Evolutionary conservation across 2,113 vertebrate species (phyloP), one percentile per base, ranked within the genome.

Genomic region (Columba janthina): DNA sequence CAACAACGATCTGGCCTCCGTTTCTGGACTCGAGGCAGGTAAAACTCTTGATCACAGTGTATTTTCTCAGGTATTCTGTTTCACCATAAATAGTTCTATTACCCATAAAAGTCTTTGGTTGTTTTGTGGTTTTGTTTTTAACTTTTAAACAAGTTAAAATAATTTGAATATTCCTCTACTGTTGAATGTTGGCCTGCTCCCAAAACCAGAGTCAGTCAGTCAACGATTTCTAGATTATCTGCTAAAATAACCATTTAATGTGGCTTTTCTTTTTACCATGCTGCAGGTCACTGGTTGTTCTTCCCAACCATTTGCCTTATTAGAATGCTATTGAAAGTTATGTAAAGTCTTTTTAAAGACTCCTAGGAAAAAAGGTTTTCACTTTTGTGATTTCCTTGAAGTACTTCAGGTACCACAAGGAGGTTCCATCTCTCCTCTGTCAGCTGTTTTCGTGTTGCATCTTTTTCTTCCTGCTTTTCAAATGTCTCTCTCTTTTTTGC

Each of bases 401-500:
- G 71, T 73, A 73, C 62, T 38, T 57, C 78, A 77, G 72, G 61
- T 88, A 54, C 78, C 46, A 40, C 26, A 80, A 87, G 84, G 77
- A 89, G 69, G 85, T 95, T 85, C n/a, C 53, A 6, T 56, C 79
- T 94, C 72, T 89, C 70, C 75, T 89, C 87, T 97, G 57, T 94
- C 93, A 61, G 84, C 89, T 92, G 51, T 91, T 95, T 79, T 58
- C 80, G 25, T 24, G 60, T 95, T 87, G 88, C 87, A 85, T 94
- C 51, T 79, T 90, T 88, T 78, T 70, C 86, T 50, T 88, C 96
- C 91, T 90, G 93, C 97, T 97, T 92, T 95, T 92, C 93, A 44
- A 96, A 96, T 81, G 93, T 80, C 92, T 90, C 88, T 92, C 96
- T 89, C 97, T 94, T 97, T 92, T 96, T 91, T 90, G 97, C 97